phyloP scores from a whole-genome alignment of 1,140 invertebrate genomes.

The Bombus terrestris region DNA sequence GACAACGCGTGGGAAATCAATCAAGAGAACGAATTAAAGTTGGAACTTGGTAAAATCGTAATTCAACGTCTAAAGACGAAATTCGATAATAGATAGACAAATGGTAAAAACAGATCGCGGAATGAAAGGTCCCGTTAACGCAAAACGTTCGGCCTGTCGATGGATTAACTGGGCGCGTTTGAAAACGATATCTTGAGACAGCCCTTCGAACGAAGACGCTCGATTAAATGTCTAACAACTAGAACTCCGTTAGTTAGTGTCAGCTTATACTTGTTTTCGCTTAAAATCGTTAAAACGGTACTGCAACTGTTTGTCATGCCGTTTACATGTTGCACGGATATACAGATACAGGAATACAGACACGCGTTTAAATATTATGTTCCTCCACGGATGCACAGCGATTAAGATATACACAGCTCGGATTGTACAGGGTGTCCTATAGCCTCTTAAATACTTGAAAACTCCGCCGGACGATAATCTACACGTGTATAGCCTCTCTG shows the following conservation, averaged over 20 bases:
- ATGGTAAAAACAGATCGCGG: no score
- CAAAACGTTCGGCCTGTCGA: background rate
- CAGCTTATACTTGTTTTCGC: background rate
- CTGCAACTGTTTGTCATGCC: slow-evolving; percentile 6
- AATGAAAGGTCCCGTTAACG: no score
- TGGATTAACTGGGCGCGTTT: background rate
- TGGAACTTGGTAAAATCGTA: background rate
- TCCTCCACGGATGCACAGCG: slow-evolving; percentile 37
- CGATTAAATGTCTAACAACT: slow-evolving; percentile 30
- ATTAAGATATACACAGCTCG: slow-evolving; percentile 46
- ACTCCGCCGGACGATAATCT: background rate
- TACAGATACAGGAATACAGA: slow-evolving; percentile 38
- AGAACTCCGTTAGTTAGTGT: slow-evolving; percentile 20
- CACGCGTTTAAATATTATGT: slow-evolving; percentile 49
- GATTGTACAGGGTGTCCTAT: slow-evolving; percentile 34
- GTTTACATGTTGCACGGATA: slow-evolving; percentile 36
- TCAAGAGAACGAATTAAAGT: background rate
- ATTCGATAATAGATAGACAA: background rate
- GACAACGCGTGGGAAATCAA: background rate
- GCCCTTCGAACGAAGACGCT: slow-evolving; percentile 10
- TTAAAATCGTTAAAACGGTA: slow-evolving; percentile 12
- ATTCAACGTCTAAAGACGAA: background rate
- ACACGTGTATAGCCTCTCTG: slow-evolving; percentile 5
- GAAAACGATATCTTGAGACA: background rate
- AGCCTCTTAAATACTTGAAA: slow-evolving; percentile 39